Evolutionary conservation across 1,140 invertebrate genomes (phyloP).

Genomic region (Campoletis sonorensis): DNA sequence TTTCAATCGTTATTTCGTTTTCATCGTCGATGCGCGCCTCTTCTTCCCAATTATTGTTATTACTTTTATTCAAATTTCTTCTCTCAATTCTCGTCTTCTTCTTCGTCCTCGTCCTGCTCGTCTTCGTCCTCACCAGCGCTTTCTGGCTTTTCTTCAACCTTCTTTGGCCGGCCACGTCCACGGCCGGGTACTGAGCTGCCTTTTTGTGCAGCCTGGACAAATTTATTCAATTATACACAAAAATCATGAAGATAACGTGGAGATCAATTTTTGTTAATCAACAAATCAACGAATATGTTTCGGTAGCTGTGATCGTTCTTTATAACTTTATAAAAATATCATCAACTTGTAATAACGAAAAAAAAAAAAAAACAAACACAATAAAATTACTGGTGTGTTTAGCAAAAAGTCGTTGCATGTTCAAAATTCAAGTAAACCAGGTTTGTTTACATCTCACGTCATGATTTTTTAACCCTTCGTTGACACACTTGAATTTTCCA

Average conservation of each 20-base stretch:
- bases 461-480: too few relatives aligned
- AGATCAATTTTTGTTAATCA: background rate
- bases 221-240: conserved; percentile 4
- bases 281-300: background rate
- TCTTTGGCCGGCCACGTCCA: conserved; percentile 75
- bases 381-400: too few relatives aligned
- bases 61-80: conserved; percentile 50
- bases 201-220: conserved; percentile 64
- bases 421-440: too few relatives aligned
- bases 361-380: too few relatives aligned
- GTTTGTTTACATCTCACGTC: too few relatives aligned
- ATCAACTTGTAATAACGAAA: too few relatives aligned
- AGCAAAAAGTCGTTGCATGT: too few relatives aligned
- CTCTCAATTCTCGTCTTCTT: conserved; percentile 73
- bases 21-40: conserved; percentile 34
- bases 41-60: conserved; percentile 37
- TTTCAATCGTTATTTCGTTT: conserved; percentile 32
- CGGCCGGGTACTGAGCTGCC: conserved; percentile 62
- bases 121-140: conserved; percentile 76
- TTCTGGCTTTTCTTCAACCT: conserved; percentile 76
- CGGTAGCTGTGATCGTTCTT: too few relatives aligned
- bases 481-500: too few relatives aligned
- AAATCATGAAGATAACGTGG: background rate
- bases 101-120: conserved; percentile 75
- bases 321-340: background rate